Percentiles rank a stretch among this genome's conserved stretches.
Conservation (phyloP, 2,113 vertebrate species). For the Laticauda colubrina region DNA sequence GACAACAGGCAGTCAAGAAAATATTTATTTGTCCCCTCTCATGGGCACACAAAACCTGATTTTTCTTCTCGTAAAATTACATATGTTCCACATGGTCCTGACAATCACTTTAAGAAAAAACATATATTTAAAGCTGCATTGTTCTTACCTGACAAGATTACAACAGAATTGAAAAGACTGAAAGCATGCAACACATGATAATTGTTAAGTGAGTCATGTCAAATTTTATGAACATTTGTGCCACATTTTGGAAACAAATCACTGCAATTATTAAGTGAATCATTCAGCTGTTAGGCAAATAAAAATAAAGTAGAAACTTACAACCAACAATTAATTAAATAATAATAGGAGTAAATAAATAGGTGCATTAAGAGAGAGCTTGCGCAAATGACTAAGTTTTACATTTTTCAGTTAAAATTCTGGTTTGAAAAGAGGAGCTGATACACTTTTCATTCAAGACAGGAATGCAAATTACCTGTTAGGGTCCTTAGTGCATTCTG, state of each 20-base stretch:
- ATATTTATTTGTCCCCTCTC: constrained; percentile 44
- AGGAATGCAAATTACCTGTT: not conserved
- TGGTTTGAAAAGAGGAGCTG: not conserved
- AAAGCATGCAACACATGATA: not conserved
- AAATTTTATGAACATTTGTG: not conserved
- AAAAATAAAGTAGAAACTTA: not conserved
- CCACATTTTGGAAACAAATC: not conserved
- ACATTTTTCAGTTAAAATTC: not conserved
- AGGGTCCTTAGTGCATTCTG: too few species aligned
- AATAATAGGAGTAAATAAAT: not conserved
- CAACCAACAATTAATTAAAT: not conserved
- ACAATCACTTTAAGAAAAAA: constrained; percentile 52
- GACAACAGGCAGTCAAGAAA: constrained; percentile 43
- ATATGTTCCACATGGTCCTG: constrained; percentile 58
- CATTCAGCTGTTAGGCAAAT: not conserved
- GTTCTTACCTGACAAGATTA: constrained; percentile 58
- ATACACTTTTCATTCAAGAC: not conserved
- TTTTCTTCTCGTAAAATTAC: constrained; percentile 63
- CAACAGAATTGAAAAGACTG: constrained; percentile 8
- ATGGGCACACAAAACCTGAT: constrained; percentile 20
- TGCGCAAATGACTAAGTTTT: not conserved
- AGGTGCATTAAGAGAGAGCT: not conserved
- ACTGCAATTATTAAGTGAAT: not conserved
- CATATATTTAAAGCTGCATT: constrained; percentile 68
- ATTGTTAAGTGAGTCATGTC: not conserved